Base-by-base conservation (phyloP, 2,888 invertebrate genomes). In the Sipha maydis region DNA sequence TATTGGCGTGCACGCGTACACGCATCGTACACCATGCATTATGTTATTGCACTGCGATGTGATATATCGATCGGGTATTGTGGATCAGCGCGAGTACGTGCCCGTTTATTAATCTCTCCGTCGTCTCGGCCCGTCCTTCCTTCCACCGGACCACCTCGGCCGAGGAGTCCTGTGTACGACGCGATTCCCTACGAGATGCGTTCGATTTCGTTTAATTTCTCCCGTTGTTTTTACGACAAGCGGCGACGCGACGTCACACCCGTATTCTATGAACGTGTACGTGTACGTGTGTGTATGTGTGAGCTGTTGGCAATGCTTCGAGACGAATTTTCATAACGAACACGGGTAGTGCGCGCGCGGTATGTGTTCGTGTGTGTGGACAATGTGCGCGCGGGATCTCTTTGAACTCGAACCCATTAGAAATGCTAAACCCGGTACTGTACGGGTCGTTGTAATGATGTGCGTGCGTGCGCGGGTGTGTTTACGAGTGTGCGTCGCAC, bases 331-430 rank as follows among this genome's bases (percentile, higher is more conserved):
- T 80, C 80, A 86, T 86, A 86, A 86, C 88, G 88, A 88, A 82
- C 88, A 19, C 88, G 82, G 61, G 31, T 34, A 38, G 82, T 14
- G 71, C 7, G 48, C 1, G 38, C 8, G 28, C 21, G 82, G n/a
- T 48, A 14, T n/a, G n/a, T n/a, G n/a, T n/a, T n/a, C n/a, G n/a
- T n/a, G 76, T 21, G 41, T 8, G 80, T 73, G 61, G 88, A 82
- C 88, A 80, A 82, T 73, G 88, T 71, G 79, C 73, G 69, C 61
- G 88, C 88, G 80, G 86, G 73, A 11, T 76, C 75, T 88, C 88
- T 88, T 88, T 88, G 88, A 88, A 88, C 88, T 88, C 88, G n/a
- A 48, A 76, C 79, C 88, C 88, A 88, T 88, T 88, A 88, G 82
- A 82, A 88, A 88, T 82, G 88, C 88, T 88, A 82, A 88, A 48